Base-by-base conservation (phyloP, 2,113 vertebrate species). In the Epinephelus cyanopodus region DNA sequence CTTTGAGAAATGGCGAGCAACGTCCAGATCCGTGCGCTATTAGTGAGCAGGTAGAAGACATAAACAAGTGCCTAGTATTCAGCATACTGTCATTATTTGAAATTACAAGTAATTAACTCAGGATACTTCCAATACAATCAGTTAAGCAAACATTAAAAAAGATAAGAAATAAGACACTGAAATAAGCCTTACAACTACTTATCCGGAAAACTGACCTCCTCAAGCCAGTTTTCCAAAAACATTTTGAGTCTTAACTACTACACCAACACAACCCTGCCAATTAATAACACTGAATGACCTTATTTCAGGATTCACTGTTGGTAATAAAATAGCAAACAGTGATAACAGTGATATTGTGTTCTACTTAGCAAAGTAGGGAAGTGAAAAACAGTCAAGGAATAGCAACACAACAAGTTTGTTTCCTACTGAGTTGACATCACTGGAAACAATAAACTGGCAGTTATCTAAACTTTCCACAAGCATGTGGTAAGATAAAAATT, bases 381-480 rank as follows among this genome's bases (percentile, higher is more conserved):
- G 39, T 61, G 27, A 23, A 47, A 77, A 48, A 68, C 13, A 74
- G 13, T 71, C 1, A 18, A 17, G 42, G 5, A 73, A 76, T 42
- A 81, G 66, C 8, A 77, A 27, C 27, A 52, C 21, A 47, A 60
- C 47, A 74, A 33, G 1, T 61, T 65, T 71, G 56, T 68, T 81
- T 37, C 60, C 74, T 37, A 37, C 14, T 70, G 65, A 21, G 27
- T 66, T 19, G 15, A 50, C 71, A 47, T 58, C 65, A 12, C 42
- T 79, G 19, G 53, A 86, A 84, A 78, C 10, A 15, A 39, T 54
- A 77, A 77, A 81, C 54, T 29, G 45, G 7, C 33, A 64, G 23
- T 87, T 82, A 85, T 90, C 79, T 81, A 60, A 50, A 57, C 74
- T 79, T 81, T 90, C 82, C 67, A 50, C 82, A 60, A 77, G 56